Base-by-base conservation (phyloP, 2,797 vertebrate species). In the Xenentodon cancila region DNA sequence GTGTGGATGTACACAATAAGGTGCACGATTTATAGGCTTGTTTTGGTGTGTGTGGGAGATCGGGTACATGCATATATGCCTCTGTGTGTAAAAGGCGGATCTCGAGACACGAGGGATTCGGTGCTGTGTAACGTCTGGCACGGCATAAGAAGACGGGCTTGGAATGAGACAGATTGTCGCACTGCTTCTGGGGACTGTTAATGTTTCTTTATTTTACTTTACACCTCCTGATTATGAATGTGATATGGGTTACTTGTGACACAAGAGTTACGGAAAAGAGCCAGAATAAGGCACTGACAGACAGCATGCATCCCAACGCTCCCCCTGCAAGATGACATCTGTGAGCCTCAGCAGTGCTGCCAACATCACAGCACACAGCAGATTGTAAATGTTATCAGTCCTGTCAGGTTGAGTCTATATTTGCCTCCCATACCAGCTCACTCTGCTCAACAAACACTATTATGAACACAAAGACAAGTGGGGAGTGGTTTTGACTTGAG, bases 321-420 rank as follows among this genome's bases (percentile, higher is more conserved):
- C 71, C 84, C 85, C 85, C 77, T 65, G 68, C 75, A 82, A 83
- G 89, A 82, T 79, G 88, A 81, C 88, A 91, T 91, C 87, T 90
- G 89, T 76, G 84, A 82, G 74, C 32, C 58, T 79, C 47, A 54
- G 72, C 75, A 56, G 81, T 77, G 8, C 21, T 88, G 91, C 89
- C 88, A 90, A 58, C 82, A 82, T 88, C 88, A 68, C 89, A 88
- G 87, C 83, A 74, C 76, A 80, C 62, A 77, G 73, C 89, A 91
- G 89, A 91, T 90, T 92, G 90, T 84, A 81, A 86, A 87, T 83
- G 80, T 84, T 89, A 91, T 89, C 89, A 59, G 79, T 73, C 77
- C 79, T 86, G 86, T 87, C 89, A 83, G 79, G 71, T 85, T 76
- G 64, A 59, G 79, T 84, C 88, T 90, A 91, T 90, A 90, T 89